phyloP scores from a whole-genome alignment of 2,113 vertebrate genomes.

The Oncorhynchus gorbuscha region DNA sequence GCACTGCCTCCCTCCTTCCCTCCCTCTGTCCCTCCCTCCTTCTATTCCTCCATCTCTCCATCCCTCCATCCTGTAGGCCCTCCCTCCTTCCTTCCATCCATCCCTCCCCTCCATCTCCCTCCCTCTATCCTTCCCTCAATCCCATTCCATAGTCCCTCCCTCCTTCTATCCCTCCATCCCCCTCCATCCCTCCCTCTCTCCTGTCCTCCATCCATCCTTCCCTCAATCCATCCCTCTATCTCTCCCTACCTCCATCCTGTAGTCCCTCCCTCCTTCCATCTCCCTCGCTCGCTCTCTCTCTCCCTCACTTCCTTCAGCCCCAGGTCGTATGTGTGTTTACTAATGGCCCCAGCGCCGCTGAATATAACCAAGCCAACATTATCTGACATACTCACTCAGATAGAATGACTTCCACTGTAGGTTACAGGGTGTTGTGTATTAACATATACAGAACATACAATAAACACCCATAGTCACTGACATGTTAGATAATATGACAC shows the following conservation, averaged over 20 bases:
- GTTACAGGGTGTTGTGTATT: background rate
- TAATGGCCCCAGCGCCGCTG: background rate
- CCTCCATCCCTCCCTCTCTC: background rate
- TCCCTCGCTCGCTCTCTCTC: background rate
- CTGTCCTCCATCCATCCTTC: too few relatives aligned
- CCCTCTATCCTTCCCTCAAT: background rate
- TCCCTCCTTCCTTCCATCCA: too few relatives aligned
- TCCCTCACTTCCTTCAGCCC: background rate
- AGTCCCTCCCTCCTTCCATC: too few relatives aligned
- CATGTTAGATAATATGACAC: background rate
- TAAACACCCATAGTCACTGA: background rate
- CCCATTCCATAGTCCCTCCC: too few relatives aligned
- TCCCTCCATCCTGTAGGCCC: too few relatives aligned
- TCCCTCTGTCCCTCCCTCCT: too few relatives aligned
- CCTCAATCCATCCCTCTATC: too few relatives aligned
- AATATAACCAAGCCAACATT: background rate
- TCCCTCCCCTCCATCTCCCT: background rate
- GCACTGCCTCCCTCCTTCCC: constrained; percentile 45
- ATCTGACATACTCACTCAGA: background rate
- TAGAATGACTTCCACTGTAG: background rate
- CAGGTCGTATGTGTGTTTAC: background rate
- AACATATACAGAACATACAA: background rate
- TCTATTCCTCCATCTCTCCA: too few relatives aligned
- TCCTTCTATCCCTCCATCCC: background rate
- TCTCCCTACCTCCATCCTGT: too few relatives aligned